Evolutionary conservation across 1,140 invertebrate species (phyloP).

Genomic region (Drosophila sucinea): DNA sequence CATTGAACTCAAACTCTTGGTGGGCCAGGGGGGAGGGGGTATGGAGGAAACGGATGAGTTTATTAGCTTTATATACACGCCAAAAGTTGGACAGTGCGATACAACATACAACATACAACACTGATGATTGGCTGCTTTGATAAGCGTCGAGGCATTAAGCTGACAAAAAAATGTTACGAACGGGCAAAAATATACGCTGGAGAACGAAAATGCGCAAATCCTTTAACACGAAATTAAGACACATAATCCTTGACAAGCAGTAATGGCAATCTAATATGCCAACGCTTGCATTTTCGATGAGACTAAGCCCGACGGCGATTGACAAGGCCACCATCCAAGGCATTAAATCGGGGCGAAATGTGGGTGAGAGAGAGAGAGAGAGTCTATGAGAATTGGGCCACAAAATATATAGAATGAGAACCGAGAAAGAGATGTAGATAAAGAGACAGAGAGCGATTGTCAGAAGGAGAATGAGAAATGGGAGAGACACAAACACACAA

Average conservation of each 20-base stretch:
- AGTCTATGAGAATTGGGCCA: not conserved
- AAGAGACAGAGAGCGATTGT: too few species aligned
- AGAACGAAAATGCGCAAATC: slow-evolving; percentile 59
- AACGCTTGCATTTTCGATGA: slow-evolving; percentile 74
- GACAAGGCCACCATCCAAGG: slow-evolving; percentile 48
- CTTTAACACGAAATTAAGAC: slow-evolving; percentile 81
- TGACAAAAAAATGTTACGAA: slow-evolving; percentile 73
- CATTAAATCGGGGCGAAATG: slow-evolving; percentile 17
- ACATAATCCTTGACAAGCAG: slow-evolving; percentile 78
- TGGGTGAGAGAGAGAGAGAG: slow-evolving; percentile 5
- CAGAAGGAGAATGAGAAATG: not conserved
- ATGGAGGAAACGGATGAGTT: slow-evolving; percentile 48
- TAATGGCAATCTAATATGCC: slow-evolving; percentile 81
- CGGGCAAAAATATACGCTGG: slow-evolving; percentile 40
- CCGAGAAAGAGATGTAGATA: not conserved
- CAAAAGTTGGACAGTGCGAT: slow-evolving; percentile 50
- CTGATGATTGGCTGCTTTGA: slow-evolving; percentile 75
- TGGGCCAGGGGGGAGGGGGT: not conserved
- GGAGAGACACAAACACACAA: not conserved
- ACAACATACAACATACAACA: slow-evolving; percentile 42
- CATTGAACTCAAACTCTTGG: slow-evolving; percentile 24
- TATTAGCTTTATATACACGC: slow-evolving; percentile 57
- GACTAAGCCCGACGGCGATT: slow-evolving; percentile 65
- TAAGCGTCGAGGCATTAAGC: slow-evolving; percentile 74
- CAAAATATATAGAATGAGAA: slow-evolving; percentile 1